Percentiles rank a stretch among this genome's conserved stretches.
Evolutionary conservation across 2,797 vertebrate species (phyloP).

Genomic region (Salarias fasciatus): DNA sequence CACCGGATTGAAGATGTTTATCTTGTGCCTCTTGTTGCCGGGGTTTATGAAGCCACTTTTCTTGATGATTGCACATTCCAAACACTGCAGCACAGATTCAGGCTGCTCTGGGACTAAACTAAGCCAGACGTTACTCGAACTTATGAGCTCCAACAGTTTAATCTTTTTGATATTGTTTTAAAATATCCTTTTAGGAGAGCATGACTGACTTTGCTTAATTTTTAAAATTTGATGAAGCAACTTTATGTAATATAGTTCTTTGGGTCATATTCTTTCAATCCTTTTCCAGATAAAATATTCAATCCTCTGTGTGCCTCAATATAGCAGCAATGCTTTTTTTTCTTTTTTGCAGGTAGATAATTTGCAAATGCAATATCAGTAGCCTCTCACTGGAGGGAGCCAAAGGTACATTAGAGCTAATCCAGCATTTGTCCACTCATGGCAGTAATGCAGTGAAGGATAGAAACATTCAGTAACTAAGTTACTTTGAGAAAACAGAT

Average conservation of each 20-base stretch:
- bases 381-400: conserved; percentile 49
- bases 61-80: conserved; percentile 47
- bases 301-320: neutral
- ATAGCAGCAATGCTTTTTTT: neutral
- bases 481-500: neutral
- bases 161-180: neutral
- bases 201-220: neutral
- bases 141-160: too few species aligned
- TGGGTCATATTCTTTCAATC: neutral
- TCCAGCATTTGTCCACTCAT: neutral
- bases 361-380: conserved; percentile 19
- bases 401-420: conserved; percentile 23
- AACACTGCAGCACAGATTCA: conserved; percentile 39
- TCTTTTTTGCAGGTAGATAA: neutral
- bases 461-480: neutral
- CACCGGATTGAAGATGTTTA: conserved; percentile 40
- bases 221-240: neutral
- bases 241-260: neutral
- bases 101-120: neutral
- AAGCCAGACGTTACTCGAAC: too few species aligned
- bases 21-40: conserved; percentile 36
- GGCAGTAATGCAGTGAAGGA: neutral
- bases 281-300: too few species aligned
- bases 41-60: conserved; percentile 45
- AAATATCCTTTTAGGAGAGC: neutral